Evolutionary conservation across 2,113 vertebrate genomes (phyloP).

Genomic region (Ceyx margarethae): DNA sequence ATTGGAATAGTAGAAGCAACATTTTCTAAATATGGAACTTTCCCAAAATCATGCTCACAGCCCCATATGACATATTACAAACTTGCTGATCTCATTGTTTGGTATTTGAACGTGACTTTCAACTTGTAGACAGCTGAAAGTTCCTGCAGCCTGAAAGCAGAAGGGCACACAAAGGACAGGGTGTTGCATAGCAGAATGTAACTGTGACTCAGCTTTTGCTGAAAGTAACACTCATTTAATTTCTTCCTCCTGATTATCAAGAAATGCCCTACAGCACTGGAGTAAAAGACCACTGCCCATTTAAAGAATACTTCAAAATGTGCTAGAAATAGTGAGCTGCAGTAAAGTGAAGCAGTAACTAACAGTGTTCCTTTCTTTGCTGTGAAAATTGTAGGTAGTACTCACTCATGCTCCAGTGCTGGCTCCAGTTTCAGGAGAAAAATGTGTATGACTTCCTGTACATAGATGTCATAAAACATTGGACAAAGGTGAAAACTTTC

Average conservation of each 20-base stretch:
- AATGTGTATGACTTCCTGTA: neutral
- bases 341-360: neutral
- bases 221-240: neutral
- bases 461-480: neutral
- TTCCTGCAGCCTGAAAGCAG: neutral
- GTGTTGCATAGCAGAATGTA: neutral
- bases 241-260: constrained; percentile 38
- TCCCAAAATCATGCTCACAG: constrained; percentile 17
- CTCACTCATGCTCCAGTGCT: neutral
- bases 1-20: neutral
- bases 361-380: neutral
- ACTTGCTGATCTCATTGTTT: constrained; percentile 37
- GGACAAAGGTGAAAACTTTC: neutral
- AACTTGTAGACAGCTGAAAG: neutral
- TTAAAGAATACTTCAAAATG: neutral
- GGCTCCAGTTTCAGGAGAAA: neutral
- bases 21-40: constrained; percentile 45
- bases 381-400: neutral
- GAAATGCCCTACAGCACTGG: neutral
- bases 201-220: constrained; percentile 52
- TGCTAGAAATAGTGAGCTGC: neutral
- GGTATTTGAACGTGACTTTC: constrained; percentile 43
- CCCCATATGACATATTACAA: constrained; percentile 55
- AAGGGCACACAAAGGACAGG: neutral
- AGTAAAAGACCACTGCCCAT: neutral